These are phyloP conservation scores for Brachyhypopomus occidentalis DNA, from an alignment of 2,113 vertebrate genomes.

Conservation along the genomic window DNA sequence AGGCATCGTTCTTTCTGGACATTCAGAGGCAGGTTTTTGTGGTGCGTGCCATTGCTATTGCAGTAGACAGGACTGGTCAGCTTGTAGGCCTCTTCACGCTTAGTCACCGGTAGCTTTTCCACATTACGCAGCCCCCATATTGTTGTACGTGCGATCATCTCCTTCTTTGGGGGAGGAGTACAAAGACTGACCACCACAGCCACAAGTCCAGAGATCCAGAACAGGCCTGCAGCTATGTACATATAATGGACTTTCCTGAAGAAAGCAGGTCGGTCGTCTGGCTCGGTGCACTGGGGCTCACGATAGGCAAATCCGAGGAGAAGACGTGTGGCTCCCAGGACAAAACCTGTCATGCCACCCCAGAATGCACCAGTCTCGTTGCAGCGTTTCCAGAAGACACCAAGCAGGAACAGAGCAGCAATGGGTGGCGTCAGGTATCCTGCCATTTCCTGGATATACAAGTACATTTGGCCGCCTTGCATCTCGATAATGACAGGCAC, in stretches of 20 bases:
- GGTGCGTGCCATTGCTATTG: constrained; percentile 64
- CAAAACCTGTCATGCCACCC: constrained; percentile 90
- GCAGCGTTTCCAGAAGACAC: constrained; percentile 94
- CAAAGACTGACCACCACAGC: constrained; percentile 88
- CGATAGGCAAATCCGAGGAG: constrained; percentile 90
- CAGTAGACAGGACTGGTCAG: constrained; percentile 68
- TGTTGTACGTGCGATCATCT: constrained; percentile 85
- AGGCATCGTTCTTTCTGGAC: constrained; percentile 82
- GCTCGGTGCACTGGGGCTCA: constrained; percentile 87
- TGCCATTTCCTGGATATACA: constrained; percentile 97
- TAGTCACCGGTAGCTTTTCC: constrained; percentile 58
- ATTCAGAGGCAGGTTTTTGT: constrained; percentile 79
- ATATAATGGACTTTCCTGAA: constrained; percentile 91
- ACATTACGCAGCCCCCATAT: constrained; percentile 83
- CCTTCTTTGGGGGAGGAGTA: constrained; percentile 84
- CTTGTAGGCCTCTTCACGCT: constrained; percentile 73
- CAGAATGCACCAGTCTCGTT: constrained; percentile 96
- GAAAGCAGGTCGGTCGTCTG: constrained; percentile 85
- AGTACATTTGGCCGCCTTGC: constrained; percentile 98
- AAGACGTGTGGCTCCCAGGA: constrained; percentile 82
- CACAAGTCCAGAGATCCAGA: constrained; percentile 90
- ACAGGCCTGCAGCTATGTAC: constrained; percentile 90
- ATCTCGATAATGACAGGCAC: constrained; percentile 97
- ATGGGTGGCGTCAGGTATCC: constrained; percentile 95
- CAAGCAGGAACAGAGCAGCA: constrained; percentile 92